A percentile compares a stretch with the other conserved stretches of the same genome.
Conservation (phyloP, 2,888 invertebrate species). For the Heliconius aoede region DNA sequence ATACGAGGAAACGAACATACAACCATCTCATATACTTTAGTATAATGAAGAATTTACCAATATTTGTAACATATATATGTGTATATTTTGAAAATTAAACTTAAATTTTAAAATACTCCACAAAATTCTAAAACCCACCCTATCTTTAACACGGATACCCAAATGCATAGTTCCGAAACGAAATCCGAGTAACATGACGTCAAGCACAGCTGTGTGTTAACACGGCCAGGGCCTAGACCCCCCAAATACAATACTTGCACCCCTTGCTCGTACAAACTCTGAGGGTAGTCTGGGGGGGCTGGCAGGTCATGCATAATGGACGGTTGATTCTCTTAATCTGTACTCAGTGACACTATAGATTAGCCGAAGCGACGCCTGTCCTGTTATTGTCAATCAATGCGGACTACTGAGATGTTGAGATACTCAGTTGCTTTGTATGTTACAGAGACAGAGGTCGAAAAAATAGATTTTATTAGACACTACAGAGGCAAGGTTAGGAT, state of each 20-base stretch:
- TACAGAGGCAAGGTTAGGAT: too few species aligned
- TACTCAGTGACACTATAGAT: conserved; percentile 66
- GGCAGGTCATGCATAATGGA: conserved; percentile 53
- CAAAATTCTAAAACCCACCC: conserved; percentile 24
- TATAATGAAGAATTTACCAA: neutral
- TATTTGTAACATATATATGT: neutral
- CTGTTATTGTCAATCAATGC: conserved; percentile 63
- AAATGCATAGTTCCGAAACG: conserved; percentile 42
- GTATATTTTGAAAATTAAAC: conserved; percentile 9
- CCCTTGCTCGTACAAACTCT: conserved; percentile 24
- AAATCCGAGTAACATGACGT: conserved; percentile 49
- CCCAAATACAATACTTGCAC: conserved; percentile 37
- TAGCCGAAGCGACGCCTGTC: conserved; percentile 60
- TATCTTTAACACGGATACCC: conserved; percentile 39
- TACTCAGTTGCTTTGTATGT: conserved; percentile 52
- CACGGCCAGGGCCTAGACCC: conserved; percentile 39
- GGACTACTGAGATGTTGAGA: conserved; percentile 51
- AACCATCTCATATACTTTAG: neutral
- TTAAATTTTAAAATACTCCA: neutral
- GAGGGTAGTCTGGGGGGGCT: conserved; percentile 29
- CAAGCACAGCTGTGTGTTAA: conserved; percentile 50
- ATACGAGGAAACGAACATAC: neutral
- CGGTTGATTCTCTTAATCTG: conserved; percentile 53
- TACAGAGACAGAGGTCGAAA: conserved; percentile 52
- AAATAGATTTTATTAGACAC: neutral